Evolutionary conservation across 2,113 vertebrate species (phyloP), one percentile per base, ranked within the genome.

Genomic region (Burhinus oedicnemus): DNA sequence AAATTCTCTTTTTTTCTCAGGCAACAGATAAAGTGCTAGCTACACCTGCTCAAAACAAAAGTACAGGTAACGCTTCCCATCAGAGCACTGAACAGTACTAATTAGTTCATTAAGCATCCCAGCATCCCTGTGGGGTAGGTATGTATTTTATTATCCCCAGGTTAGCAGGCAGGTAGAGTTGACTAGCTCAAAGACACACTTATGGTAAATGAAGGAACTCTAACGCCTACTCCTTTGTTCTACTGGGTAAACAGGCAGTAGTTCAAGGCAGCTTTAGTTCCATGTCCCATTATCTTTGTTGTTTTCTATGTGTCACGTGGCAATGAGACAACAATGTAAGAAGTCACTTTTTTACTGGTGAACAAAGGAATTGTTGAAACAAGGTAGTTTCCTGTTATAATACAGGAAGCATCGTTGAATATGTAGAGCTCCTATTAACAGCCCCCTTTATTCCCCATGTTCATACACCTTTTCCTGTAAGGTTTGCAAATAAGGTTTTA

Each of bases 61-160:
- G 71, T 55, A 66, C 49, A 94, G 54, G 84, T 93, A 94, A 82
- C 70, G 80, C 66, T 45, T 95, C 82, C 74, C 40, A 51, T 89
- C 40, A 91, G 87, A 96, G 58, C 45, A 82, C 19, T 26, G 61
- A 95, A 85, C 6, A 83, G 47, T 49, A 89, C 32, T 92, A 89
- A 89, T 95, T 96, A 92, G 87, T 95, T 92, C 87, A 94, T 97
- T 97, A 91, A 94, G 5, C 66, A 89, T 83, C 72, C 34, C 65
- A 93, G 94, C 57, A 87, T 92, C 95, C 86, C 97, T 91, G 89
- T 84, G 40, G 76, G 69, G 86, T 65, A 87, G 69, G 47, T 72
- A 95, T 61, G 27, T 72, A 69, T 94, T 97, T 96, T 96, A 97
- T 96, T 96, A 97, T 89, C 66, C 91, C 91, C 95, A 95, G 71